Evolutionary conservation across 1,140 invertebrate species (phyloP), one percentile per base, ranked within the genome.

Genomic region (Macrosteles quadrilineatus): DNA sequence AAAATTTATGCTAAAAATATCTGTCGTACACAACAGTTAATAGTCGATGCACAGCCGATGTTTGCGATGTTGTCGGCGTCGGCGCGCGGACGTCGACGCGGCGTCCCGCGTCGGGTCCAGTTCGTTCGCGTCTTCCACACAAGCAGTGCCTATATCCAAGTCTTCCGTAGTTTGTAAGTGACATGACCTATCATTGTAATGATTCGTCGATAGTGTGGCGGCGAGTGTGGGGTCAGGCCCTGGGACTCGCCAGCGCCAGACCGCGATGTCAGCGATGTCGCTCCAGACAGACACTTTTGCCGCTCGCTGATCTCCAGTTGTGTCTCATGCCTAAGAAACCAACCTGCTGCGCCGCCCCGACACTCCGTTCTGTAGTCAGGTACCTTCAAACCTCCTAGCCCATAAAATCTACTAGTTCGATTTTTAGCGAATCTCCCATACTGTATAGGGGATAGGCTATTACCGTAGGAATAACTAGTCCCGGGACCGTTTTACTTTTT

Each of bases 361-460:
- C 62, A 36, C 70, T 87, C 80, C 81, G 85, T 68, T 87, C 87
- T 50, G 85, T 88, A 59, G 85, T 87, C 76, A 88, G 86, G 87
- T 88, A 81, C 19, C 3, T n/a, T n/a, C n/a, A n/a, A n/a, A n/a
- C n/a, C n/a, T n/a, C n/a, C n/a, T n/a, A n/a, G n/a, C 75, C 59
- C 43, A 31, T 19, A 23, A 62, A 62, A n/a, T n/a, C n/a, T n/a
- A n/a, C n/a, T n/a, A n/a, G n/a, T n/a, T n/a, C n/a, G n/a, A n/a
- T n/a, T n/a, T n/a, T n/a, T n/a, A n/a, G n/a, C n/a, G n/a, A n/a
- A n/a, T n/a, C n/a, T n/a, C n/a, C n/a, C n/a, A n/a, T n/a, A n/a
- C n/a, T n/a, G n/a, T n/a, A n/a, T n/a, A n/a, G n/a, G n/a, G n/a
- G n/a, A n/a, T n/a, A n/a, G n/a, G n/a, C n/a, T n/a, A n/a, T n/a